These are phyloP conservation scores for Drosophila neotestacea DNA, from an alignment of 2,888 invertebrate species.

Conservation along the genomic window DNA sequence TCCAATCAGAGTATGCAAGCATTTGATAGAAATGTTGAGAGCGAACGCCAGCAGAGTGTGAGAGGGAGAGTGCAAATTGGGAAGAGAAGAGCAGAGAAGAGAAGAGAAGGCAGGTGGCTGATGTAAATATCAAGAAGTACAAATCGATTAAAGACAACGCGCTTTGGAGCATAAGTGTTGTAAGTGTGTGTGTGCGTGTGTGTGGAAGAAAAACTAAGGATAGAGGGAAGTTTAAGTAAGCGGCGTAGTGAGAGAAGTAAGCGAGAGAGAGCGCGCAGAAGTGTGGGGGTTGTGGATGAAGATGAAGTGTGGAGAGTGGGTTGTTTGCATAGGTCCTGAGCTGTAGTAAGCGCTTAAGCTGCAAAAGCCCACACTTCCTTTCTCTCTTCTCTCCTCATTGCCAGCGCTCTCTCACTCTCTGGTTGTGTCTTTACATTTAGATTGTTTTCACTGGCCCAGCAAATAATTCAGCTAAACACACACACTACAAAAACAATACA, in stretches of 20 bases:
- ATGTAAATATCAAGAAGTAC: constrained; percentile 79
- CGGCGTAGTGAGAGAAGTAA: constrained; percentile 36
- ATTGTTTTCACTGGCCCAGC: constrained; percentile 69
- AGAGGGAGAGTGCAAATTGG: constrained; percentile 29
- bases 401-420: constrained; percentile 30
- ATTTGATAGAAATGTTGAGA: constrained; percentile 64
- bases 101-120: constrained; percentile 34
- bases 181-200: constrained; percentile 18
- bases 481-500: constrained; percentile 42
- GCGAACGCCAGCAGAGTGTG: constrained; percentile 32
- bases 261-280: constrained; percentile 61
- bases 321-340: constrained; percentile 76
- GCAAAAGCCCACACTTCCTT: constrained; percentile 23
- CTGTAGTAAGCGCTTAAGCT: constrained; percentile 68
- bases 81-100: constrained; percentile 13
- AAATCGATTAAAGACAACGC: constrained; percentile 81
- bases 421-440: constrained; percentile 44
- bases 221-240: constrained; percentile 56
- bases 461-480: constrained; percentile 75
- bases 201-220: constrained; percentile 50
- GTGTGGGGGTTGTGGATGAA: constrained; percentile 54
- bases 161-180: constrained; percentile 54
- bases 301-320: constrained; percentile 6
- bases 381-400: constrained; percentile 9
- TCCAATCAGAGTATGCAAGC: constrained; percentile 76